Evolutionary conservation across 2,888 invertebrate genomes (phyloP).

Genomic region (Stramonita haemastoma): DNA sequence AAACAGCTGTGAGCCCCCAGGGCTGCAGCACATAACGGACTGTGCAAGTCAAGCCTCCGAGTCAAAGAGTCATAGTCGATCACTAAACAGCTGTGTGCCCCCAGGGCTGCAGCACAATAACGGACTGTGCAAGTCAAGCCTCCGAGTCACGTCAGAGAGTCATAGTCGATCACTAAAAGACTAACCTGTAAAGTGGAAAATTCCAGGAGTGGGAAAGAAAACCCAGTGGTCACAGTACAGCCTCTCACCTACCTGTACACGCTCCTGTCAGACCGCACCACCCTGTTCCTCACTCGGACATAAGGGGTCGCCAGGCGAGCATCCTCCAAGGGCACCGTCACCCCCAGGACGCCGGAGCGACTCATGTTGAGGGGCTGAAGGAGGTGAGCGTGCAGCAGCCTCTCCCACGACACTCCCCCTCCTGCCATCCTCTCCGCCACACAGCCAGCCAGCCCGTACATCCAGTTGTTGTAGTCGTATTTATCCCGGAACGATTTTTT

Average conservation of each 20-base stretch:
- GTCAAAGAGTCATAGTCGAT: too few species aligned
- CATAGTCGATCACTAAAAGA: too few species aligned
- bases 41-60: too few species aligned
- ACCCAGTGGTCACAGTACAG: too few species aligned
- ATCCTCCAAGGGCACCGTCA: background rate
- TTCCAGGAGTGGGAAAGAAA: too few species aligned
- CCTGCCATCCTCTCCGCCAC: slow-evolving; percentile 72
- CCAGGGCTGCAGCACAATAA: too few species aligned
- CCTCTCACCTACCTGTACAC: slow-evolving; percentile 15
- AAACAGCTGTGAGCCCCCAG: too few species aligned
- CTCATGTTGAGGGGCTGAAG: slow-evolving; percentile 68
- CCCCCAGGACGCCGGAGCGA: slow-evolving; percentile 52
- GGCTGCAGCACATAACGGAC: too few species aligned
- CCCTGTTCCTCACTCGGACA: background rate
- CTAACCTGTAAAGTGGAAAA: too few species aligned
- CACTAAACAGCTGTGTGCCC: too few species aligned
- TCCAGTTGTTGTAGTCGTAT: slow-evolving; percentile 74
- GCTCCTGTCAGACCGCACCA: background rate
- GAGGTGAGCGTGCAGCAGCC: slow-evolving; percentile 62
- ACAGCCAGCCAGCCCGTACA: slow-evolving; percentile 74
- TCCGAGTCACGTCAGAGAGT: too few species aligned
- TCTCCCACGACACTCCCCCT: slow-evolving; percentile 68
- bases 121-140: too few species aligned
- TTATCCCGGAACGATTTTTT: slow-evolving; percentile 64
- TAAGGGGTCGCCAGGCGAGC: slow-evolving; percentile 23